Base-by-base conservation (phyloP, 2,113 vertebrate genomes). In the Lagenorhynchus albirostris region DNA sequence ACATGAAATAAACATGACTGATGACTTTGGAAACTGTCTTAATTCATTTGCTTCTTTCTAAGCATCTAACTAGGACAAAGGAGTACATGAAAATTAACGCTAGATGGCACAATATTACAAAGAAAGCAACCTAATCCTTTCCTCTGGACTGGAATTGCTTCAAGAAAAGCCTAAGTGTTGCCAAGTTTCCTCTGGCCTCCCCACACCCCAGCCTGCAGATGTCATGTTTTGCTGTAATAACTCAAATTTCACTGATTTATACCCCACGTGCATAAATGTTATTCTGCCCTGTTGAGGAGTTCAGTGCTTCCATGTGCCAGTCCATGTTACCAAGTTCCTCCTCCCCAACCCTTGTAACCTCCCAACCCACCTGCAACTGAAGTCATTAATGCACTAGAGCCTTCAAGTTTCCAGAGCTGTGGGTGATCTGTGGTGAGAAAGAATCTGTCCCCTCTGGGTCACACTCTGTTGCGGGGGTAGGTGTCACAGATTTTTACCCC, bases 71-170 rank as follows among this genome's bases (percentile, higher is more conserved):
- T 33, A 73, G 62, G 10, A 91, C 50, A 38, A 58, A 84, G 68
- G 62, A 91, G 25, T 73, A 77, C 44, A 87, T 29, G 21, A 62
- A 6, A 67, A 33, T 50, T 65, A 70, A 58, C 98, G 91, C 91
- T 98, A 97, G 98, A 68, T 97, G 98, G 96, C 29, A 1, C 14
- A 68, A 82, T 7, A 44, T 14, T 55, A 91, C 73, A 91, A 89
- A 67, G 65, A 91, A 97, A 94, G 71, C 17, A 80, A 55, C 26
- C 1, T 9, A 60, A 70, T 29, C 17, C 50, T n/a, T 55, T 23
- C 55, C 79, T 25, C 53, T 50, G 25, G 14, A 21, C 8, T 0
- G 23, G 29, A 67, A 63, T 12, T 8, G 74, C 26, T 88, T 95
- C 70, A 47, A 50, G 31, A 41, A 71, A 71, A 89, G n/a, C 7